phyloP scores from a whole-genome alignment of 2,888 invertebrate genomes.

The Caprella mutica region DNA sequence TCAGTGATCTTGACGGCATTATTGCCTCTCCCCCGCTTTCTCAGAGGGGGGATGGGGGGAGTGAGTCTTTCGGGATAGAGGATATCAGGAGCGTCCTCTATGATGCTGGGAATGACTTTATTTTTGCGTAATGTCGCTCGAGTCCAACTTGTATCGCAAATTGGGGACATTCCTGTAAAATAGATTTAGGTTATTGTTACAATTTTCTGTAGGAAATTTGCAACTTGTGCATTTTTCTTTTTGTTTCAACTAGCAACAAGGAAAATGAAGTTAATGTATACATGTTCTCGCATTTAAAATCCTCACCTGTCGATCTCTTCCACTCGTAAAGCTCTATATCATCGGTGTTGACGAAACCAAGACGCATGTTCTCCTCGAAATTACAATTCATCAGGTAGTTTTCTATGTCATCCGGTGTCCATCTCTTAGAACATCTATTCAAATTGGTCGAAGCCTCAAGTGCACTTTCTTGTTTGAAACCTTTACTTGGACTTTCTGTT shows the following conservation, averaged over 20 bases:
- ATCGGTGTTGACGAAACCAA: constrained; percentile 23
- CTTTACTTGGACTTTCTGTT: too few species aligned
- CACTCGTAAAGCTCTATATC: constrained; percentile 28
- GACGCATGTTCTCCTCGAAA: constrained; percentile 22
- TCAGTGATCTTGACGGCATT: background rate
- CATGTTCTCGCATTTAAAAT: too few species aligned
- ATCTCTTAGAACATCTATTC: too few species aligned
- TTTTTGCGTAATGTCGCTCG: constrained; percentile 26
- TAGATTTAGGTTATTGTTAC: background rate
- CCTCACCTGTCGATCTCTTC: constrained; percentile 28
- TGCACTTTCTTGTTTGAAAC: too few species aligned
- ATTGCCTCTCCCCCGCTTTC: background rate
- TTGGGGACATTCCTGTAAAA: constrained; percentile 33
- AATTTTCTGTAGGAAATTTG: background rate
- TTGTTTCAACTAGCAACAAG: too few species aligned
- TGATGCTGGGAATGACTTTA: constrained; percentile 10
- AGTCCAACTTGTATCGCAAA: constrained; percentile 32
- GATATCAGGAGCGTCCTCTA: background rate
- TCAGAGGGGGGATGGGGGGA: background rate
- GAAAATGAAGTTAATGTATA: too few species aligned
- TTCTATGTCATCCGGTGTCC: constrained; percentile 23
- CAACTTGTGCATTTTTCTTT: background rate
- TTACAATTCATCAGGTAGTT: constrained; percentile 24
- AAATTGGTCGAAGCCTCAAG: too few species aligned
- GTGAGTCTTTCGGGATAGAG: background rate